A percentile compares a stretch with the other conserved stretches of the same genome.
These are phyloP conservation scores for Phylloscopus whistleri DNA, from an alignment of 2,113 vertebrate species.

Conservation along the genomic window DNA sequence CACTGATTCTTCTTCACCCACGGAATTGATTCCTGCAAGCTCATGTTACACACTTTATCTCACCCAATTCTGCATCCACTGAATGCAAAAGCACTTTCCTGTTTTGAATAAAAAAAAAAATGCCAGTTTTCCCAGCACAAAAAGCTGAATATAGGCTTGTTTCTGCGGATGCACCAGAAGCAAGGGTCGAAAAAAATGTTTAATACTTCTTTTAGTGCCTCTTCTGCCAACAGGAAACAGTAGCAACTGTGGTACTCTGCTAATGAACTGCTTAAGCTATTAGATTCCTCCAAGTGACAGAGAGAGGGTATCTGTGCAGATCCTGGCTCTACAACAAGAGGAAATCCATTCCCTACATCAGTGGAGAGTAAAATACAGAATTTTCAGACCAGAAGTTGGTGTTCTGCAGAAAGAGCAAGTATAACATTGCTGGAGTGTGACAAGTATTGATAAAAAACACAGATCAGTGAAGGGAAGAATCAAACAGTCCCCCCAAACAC, in stretches of 20 bases:
- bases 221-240: not conserved
- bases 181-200: not conserved
- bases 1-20: not conserved
- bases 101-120: not conserved
- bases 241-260: not conserved
- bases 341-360: slow-evolving; percentile 8
- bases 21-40: not conserved
- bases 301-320: not conserved
- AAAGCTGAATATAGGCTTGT: not conserved
- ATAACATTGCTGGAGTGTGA: not conserved
- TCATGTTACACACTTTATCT: not conserved
- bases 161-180: not conserved
- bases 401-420: not conserved
- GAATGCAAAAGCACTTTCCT: not conserved
- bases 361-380: not conserved
- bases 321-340: not conserved
- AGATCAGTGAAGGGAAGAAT: not conserved
- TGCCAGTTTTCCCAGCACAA: not conserved
- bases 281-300: not conserved
- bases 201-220: not conserved
- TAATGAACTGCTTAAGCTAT: not conserved
- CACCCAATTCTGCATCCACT: not conserved
- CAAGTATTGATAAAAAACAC: not conserved
- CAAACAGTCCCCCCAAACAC: not conserved
- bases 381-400: not conserved